Base-by-base conservation (phyloP, 2,113 vertebrate species). In the Clarias macrocephalus region DNA sequence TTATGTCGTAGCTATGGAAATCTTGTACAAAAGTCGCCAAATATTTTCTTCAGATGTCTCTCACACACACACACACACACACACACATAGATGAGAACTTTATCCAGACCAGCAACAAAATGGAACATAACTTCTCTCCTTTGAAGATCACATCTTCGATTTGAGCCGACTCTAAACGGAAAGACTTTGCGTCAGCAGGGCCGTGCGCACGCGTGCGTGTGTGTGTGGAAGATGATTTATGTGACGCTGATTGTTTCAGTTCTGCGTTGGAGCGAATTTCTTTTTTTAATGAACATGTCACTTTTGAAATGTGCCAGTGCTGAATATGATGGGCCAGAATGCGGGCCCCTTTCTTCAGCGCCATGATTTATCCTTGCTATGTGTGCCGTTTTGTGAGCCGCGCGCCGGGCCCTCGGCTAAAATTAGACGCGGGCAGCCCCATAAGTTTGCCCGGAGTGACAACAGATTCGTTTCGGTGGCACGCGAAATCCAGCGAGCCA, bases 371-470 rank as follows among this genome's bases (percentile, higher is more conserved):
- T 90, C 89, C 90, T 68, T 54, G 90, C 85, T 93, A 86, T 86
- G 60, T 88, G 85, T 82, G 92, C 90, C 91, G 79, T 90, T 83
- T 83, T 88, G 90, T 92, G 90, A 91, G 92, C 87, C 63, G 89
- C 76, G 89, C 83, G 90, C 85, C 87, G 42, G 91, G 91, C 87
- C 76, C 88, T 93, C 89, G 87, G 75, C 93, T 94, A 94, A 92
- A 94, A 95, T 94, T 95, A 94, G 93, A 92, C 63, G 72, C 91
- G 85, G 89, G 72, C 91, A 80, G 90, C 92, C 91, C 91, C 91
- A 93, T 91, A 91, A 89, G 83, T 90, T 82, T 56, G 81, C 82
- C 90, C 89, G 93, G 93, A 94, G 88, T 94, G 93, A 93, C 94
- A 94, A 92, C 89, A 84, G 88, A 92, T 92, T 94, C 88, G 84